A percentile compares a stretch with the other conserved stretches of the same genome.
Evolutionary conservation across 2,797 vertebrate genomes (phyloP).

Genomic region (Percopsis omiscomaycus): DNA sequence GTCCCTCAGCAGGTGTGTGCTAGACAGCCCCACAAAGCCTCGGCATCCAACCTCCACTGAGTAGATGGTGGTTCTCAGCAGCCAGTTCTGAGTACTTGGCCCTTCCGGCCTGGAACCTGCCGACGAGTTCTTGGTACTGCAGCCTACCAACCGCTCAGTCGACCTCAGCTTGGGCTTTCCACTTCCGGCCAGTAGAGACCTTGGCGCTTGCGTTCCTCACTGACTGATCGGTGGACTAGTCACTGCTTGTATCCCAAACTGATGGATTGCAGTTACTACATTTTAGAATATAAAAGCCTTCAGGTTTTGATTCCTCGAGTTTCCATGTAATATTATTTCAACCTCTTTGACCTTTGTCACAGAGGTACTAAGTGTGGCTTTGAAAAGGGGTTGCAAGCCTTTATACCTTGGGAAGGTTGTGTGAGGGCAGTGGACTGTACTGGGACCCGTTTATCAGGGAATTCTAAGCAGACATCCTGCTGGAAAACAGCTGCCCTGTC

Average conservation of each 20-base stretch:
- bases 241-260: too few relatives aligned
- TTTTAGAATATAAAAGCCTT: too few relatives aligned
- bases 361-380: neutral
- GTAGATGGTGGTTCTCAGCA: neutral
- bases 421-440: neutral
- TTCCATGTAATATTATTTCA: too few relatives aligned
- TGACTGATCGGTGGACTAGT: slow-evolving; percentile 5
- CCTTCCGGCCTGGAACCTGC: slow-evolving; percentile 15
- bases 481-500: slow-evolving; percentile 17
- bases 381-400: slow-evolving; percentile 14
- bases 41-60: slow-evolving; percentile 12
- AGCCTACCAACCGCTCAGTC: slow-evolving; percentile 7
- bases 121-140: slow-evolving; percentile 4
- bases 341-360: too few relatives aligned
- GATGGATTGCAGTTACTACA: too few relatives aligned
- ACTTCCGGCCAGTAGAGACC: neutral
- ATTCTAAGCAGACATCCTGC: slow-evolving; percentile 1
- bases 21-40: slow-evolving; percentile 4
- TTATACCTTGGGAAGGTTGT: neutral
- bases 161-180: slow-evolving; percentile 8
- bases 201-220: slow-evolving; percentile 4
- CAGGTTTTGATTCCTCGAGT: too few relatives aligned
- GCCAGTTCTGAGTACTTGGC: neutral
- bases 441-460: neutral
- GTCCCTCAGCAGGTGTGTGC: neutral